A percentile compares a stretch with the other conserved stretches of the same genome.
Evolutionary conservation across 2,113 vertebrate genomes (phyloP).

Genomic region (Limnothrissa miodon): DNA sequence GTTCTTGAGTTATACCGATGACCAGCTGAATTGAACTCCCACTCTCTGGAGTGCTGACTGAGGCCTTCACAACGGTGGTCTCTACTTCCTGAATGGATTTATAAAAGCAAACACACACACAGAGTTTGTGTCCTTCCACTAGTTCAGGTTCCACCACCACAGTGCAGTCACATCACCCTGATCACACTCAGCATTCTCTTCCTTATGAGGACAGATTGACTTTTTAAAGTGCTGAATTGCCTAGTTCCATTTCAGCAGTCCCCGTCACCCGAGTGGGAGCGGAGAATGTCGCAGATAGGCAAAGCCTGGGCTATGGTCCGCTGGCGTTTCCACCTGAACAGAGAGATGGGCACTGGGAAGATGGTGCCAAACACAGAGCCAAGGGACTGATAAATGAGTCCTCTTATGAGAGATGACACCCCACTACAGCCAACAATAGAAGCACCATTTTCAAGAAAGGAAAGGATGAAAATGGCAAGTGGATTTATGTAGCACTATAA

Average conservation of each 20-base stretch:
- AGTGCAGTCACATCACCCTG: not conserved
- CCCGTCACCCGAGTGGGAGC: conserved; percentile 21
- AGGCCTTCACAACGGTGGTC: conserved; percentile 50
- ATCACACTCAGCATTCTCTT: not conserved
- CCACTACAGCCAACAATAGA: conserved; percentile 24
- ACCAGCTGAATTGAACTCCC: conserved; percentile 53
- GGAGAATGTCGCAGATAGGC: conserved; percentile 8
- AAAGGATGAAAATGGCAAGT: not conserved
- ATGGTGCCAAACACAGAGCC: conserved; percentile 49
- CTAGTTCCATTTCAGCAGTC: conserved; percentile 34
- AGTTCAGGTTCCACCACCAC: not conserved
- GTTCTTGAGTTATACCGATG: conserved; percentile 54
- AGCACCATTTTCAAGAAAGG: conserved; percentile 37
- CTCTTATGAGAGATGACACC: conserved; percentile 61
- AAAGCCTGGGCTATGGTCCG: conserved; percentile 46
- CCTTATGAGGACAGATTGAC: conserved; percentile 21
- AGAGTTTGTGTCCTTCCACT: not conserved
- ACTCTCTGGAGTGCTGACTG: conserved; percentile 52
- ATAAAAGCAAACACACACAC: conserved; percentile 16
- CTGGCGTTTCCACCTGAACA: conserved; percentile 62
- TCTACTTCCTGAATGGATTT: conserved; percentile 63
- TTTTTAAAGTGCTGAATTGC: conserved; percentile 33
- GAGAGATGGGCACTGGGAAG: conserved; percentile 47
- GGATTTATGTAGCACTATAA: conserved; percentile 8
- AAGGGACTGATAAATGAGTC: conserved; percentile 63